These are phyloP conservation scores for Lates japonicus DNA, from an alignment of 2,797 vertebrate species.

Conservation along the genomic window DNA sequence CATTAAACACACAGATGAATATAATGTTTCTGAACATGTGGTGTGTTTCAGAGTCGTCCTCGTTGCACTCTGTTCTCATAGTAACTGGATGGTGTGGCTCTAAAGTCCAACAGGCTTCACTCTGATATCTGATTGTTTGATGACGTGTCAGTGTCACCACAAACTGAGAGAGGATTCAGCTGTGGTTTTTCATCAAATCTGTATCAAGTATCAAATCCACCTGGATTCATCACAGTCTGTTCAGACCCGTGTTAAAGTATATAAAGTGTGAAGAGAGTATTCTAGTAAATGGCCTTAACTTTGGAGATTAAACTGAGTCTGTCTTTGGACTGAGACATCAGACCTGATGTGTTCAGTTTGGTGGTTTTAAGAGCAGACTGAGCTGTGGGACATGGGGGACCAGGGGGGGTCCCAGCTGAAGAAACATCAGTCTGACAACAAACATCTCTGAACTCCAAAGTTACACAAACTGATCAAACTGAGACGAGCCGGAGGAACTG, in stretches of 20 bases:
- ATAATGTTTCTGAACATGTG: no score
- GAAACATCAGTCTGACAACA: constrained; percentile 34
- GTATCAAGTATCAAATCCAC: no score
- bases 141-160: neutral
- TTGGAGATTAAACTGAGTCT: neutral
- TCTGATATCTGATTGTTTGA: neutral
- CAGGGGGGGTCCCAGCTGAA: constrained; percentile 27
- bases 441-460: constrained; percentile 12
- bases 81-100: neutral
- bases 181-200: neutral
- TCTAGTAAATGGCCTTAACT: no score
- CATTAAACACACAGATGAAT: no score
- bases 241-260: no score
- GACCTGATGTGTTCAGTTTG: neutral
- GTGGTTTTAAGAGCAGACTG: neutral
- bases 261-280: no score
- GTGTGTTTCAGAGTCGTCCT: no score
- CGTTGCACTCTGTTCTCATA: neutral
- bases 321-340: neutral
- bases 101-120: neutral
- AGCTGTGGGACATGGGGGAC: neutral
- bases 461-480: neutral
- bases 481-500: neutral
- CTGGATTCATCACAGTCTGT: no score
- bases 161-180: no score